Conservation (phyloP, 2,888 invertebrate species). For the Coleophora deauratella region DNA sequence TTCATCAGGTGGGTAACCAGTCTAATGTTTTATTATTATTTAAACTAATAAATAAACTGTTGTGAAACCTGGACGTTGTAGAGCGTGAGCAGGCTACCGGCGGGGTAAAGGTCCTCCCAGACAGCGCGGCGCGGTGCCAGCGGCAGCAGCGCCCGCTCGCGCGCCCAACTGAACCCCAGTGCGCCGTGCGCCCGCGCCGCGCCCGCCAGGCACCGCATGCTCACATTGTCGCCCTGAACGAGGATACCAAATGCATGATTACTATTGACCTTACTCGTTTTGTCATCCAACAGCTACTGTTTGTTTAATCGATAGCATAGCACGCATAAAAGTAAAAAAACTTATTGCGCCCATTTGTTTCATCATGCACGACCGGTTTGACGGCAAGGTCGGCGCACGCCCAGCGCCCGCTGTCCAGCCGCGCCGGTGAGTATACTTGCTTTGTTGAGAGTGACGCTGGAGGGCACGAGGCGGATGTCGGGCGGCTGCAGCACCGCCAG, state of each 20-base stretch:
- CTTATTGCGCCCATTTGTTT: no score
- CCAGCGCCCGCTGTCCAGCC: constrained; percentile 84
- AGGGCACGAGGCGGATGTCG: constrained; percentile 79
- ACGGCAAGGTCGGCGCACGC: constrained; percentile 84
- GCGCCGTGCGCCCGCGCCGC: constrained; percentile 77
- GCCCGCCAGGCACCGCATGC: constrained; percentile 80
- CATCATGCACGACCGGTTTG: constrained; percentile 80
- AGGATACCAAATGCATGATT: no score
- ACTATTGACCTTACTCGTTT: no score
- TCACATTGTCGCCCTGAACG: constrained; percentile 78
- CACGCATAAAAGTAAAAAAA: no score
- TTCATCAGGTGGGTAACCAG: no score
- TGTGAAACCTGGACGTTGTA: constrained; percentile 80
- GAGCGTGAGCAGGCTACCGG: constrained; percentile 87
- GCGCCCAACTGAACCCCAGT: constrained; percentile 89
- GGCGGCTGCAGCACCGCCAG: constrained; percentile 76
- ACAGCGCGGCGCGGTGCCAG: constrained; percentile 83
- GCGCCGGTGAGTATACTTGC: no score
- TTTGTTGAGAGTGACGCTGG: no score
- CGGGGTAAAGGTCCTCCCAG: constrained; percentile 89
- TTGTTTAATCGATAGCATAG: no score
- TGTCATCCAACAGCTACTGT: no score
- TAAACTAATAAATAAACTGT: no score
- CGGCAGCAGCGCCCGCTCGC: constrained; percentile 82
- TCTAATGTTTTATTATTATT: no score